Base-by-base conservation (phyloP, 1,140 invertebrate genomes). In the Aricia agestis region DNA sequence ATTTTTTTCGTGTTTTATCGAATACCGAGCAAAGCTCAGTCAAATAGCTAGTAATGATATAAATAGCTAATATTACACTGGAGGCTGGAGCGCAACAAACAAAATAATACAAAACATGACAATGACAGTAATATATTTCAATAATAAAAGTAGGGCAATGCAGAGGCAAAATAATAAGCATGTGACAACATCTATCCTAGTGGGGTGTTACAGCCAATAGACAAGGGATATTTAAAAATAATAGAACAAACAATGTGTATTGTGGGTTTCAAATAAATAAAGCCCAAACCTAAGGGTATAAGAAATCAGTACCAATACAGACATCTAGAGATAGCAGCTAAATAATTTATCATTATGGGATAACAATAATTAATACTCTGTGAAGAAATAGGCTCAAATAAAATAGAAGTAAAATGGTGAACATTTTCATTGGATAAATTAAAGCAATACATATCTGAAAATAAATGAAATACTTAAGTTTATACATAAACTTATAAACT, bases 281-380 rank as follows among this genome's bases (percentile, higher is more conserved):
- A 78, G 76, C 42, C 71, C 78, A 66, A 74, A 59, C 19, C 18
- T 69, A 61, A 74, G 70, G 66, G 72, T 73, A 25, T 59, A 69
- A 69, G 58, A 32, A 71, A 67, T 59, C 31, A 87, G 80, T 85
- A 82, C 83, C 81, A 87, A 82, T 84, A 83, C 77, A 69, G 75
- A 80, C 86, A 89, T 89, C 83, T 88, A 91, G 87, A 91, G 84
- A 89, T 90, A 90, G 88, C 87, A 90, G 88, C 88, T 90, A 90
- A 84, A 82, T 80, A 85, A 78, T 80, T 75, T 75, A 80, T 74
- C 72, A 78, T 71, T 69, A 68, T 66, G 75, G 76, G 57, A 61
- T 61, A 69, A 69, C 41, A 69, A 59, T 59, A 68, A 76, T 36
- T 59, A 58, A 69, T 41, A 63, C 25, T 19, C 13, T 13, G 32